These are phyloP conservation scores for Spisula solida DNA, from an alignment of 2,888 invertebrate species.

Conservation along the genomic window DNA sequence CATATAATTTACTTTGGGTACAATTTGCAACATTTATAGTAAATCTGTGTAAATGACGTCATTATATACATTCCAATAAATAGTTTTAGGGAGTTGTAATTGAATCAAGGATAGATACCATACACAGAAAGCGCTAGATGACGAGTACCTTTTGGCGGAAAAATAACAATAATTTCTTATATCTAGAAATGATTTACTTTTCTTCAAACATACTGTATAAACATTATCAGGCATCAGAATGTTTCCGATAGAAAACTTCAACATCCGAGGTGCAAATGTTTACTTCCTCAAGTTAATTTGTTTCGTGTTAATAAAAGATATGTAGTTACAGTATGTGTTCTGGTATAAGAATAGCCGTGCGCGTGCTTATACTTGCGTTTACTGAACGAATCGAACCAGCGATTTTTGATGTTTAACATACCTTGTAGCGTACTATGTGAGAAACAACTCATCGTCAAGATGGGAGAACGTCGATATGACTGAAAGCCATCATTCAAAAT, in stretches of 20 bases:
- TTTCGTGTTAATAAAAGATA: conserved; percentile 51
- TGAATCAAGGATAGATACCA: conserved; percentile 38
- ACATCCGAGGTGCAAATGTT: conserved; percentile 55
- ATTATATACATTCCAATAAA: conserved; percentile 65
- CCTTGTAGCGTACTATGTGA: no score
- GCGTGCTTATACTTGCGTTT: conserved; percentile 37
- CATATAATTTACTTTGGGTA: neutral
- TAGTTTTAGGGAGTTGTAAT: conserved; percentile 55
- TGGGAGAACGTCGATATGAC: no score
- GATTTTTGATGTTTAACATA: no score
- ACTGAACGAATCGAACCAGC: conserved; percentile 9
- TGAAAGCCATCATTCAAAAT: no score
- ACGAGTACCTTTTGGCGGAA: conserved; percentile 55
- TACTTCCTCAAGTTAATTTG: conserved; percentile 53
- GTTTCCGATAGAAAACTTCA: conserved; percentile 41
- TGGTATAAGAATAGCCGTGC: conserved; percentile 31
- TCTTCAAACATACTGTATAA: conserved; percentile 51
- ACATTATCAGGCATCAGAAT: conserved; percentile 40
- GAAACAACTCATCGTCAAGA: no score
- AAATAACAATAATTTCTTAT: conserved; percentile 58
- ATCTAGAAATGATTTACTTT: conserved; percentile 52
- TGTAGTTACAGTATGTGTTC: conserved; percentile 34
- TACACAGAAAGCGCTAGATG: conserved; percentile 44
- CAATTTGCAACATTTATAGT: conserved; percentile 25
- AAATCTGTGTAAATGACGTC: conserved; percentile 54